Conservation (phyloP, 2,113 vertebrate species). For the Eira barbara region DNA sequence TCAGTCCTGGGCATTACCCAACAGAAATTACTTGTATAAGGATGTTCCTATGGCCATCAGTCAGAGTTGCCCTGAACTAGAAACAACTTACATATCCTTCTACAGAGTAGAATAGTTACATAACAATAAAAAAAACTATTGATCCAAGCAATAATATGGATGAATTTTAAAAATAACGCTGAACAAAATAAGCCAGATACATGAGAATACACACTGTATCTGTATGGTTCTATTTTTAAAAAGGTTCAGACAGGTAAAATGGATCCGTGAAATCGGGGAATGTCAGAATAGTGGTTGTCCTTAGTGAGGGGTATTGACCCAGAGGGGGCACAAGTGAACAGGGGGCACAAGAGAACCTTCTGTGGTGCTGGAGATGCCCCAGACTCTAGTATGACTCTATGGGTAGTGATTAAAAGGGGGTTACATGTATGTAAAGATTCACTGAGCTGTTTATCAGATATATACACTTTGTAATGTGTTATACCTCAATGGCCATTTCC, state of each 20-base stretch:
- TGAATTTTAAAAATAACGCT: not conserved
- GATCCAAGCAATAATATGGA: not conserved
- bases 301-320: not conserved
- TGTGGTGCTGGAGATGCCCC: not conserved
- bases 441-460: slow-evolving; percentile 14
- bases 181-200: not conserved
- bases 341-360: not conserved
- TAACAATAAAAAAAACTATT: not conserved
- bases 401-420: not conserved
- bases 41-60: not conserved
- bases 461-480: not conserved
- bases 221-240: not conserved
- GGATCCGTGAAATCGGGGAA: not conserved
- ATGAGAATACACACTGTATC: not conserved
- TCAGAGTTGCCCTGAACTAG: not conserved
- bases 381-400: not conserved
- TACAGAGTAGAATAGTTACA: not conserved
- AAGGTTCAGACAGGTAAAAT: not conserved
- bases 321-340: not conserved
- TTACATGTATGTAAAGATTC: not conserved
- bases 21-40: not conserved
- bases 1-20: not conserved
- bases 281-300: not conserved
- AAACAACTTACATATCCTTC: not conserved
- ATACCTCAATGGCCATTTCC: not conserved